Percentiles rank a stretch among this genome's conserved stretches.
phyloP scores from a whole-genome alignment of 1,140 invertebrate genomes.

The Goniozus legneri region DNA sequence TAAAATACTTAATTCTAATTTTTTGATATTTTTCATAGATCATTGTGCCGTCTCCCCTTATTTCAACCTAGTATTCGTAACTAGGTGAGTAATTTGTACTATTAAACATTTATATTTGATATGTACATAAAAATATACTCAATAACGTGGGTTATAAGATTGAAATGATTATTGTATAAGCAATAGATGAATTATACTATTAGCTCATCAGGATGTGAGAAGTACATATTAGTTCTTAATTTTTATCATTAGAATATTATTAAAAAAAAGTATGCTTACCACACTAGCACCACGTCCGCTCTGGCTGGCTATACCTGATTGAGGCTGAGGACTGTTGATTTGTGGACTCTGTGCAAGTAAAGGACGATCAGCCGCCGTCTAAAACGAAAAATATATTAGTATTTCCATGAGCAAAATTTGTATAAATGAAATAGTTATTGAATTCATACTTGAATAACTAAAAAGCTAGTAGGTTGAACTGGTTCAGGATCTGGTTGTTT shows the following conservation, averaged over 20 bases:
- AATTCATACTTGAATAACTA: conserved; percentile 77
- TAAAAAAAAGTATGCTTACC: conserved; percentile 60
- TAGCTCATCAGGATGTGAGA: too few relatives aligned
- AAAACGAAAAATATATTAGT: background rate
- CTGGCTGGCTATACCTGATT: conserved; percentile 67
- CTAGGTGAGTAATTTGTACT: too few relatives aligned
- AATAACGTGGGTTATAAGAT: too few relatives aligned
- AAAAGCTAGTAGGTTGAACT: conserved; percentile 73
- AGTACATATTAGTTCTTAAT: too few relatives aligned
- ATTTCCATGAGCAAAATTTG: background rate
- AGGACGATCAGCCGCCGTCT: conserved; percentile 69
- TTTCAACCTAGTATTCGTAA: too few relatives aligned
- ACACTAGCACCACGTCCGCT: conserved; percentile 84
- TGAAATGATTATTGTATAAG: background rate
- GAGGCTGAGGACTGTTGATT: conserved; percentile 62
- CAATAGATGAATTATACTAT: too few relatives aligned
- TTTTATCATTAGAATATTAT: conserved; percentile 14
- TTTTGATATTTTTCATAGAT: too few relatives aligned
- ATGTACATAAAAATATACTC: too few relatives aligned
- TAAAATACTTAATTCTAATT: too few relatives aligned
- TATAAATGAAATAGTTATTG: background rate
- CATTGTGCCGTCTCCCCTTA: too few relatives aligned
- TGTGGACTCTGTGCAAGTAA: conserved; percentile 53
- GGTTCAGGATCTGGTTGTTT: conserved; percentile 72
- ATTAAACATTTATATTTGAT: too few relatives aligned